Evolutionary conservation across 1,140 invertebrate species (phyloP), one percentile per base, ranked within the genome.

Genomic region (Chironomus tepperi): DNA sequence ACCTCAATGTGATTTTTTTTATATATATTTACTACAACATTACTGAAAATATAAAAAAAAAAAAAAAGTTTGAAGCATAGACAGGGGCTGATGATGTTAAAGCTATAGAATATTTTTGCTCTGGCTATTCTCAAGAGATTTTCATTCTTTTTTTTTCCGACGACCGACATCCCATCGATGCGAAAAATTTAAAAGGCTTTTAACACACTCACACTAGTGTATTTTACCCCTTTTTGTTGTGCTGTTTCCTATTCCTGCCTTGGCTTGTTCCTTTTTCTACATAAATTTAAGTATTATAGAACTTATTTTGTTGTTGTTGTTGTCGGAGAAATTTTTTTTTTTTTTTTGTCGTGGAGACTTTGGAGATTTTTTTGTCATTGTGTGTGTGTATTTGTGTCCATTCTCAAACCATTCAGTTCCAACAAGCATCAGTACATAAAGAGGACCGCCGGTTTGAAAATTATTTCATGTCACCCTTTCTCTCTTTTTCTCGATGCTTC

Each of bases 41-140:
- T 34, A 34, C 24, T 34, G 24, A 34, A 34, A 34, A 5, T 34
- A 34, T 34, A 34, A 57, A 57, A 57, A 12, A 2, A 57, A 57
- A 57, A 57, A 57, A 57, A 57, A 57, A 12, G 10, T 57, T 12
- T 12, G 47, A 10, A 57, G 47, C 6, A 19, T 70, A 19, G 65
- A 70, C 16, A 19, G 16, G 16, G 65, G 16, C 9, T 70, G 16
- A 18, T 19, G 65, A 70, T 70, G 65, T 70, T 70, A 70, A 70
- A 70, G 19, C 19, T 70, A 8, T 16, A 18, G n/a, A 7, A 34
- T 70, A 15, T 9, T 19, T 70, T 70, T 7, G 19, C 18, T 57
- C 43, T 57, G 47, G 65, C 65, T 21, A 70, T 21, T 70, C 65
- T 70, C 65, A n/a, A n/a, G 47, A 57, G 47, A 57, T 57, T n/a